phyloP scores from a whole-genome alignment of 1,140 invertebrate genomes.

The Drosophila baimaii region DNA sequence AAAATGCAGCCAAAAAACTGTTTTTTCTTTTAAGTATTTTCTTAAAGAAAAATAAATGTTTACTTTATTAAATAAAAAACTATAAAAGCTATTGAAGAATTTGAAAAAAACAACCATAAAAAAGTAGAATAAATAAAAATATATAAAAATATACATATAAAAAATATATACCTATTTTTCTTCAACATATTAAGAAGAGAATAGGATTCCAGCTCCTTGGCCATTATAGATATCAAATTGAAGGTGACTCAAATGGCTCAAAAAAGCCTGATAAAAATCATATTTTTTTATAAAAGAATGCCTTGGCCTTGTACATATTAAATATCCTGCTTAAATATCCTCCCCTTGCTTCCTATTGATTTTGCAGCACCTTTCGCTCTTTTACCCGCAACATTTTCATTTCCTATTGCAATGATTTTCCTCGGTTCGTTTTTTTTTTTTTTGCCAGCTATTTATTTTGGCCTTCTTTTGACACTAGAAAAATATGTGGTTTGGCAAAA shows the following conservation, averaged over 20 bases:
- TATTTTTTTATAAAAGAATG: conserved; percentile 32
- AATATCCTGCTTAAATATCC: conserved; percentile 82
- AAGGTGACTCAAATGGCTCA: conserved; percentile 62
- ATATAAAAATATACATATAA: not conserved
- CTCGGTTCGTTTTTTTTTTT: conserved; percentile 4
- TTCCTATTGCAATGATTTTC: conserved; percentile 82
- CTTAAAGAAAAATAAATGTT: no score
- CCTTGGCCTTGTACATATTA: conserved; percentile 60
- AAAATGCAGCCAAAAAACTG: not conserved
- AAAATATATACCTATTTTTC: not conserved
- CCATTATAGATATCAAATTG: conserved; percentile 66
- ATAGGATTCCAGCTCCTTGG: not conserved
- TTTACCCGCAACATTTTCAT: conserved; percentile 70
- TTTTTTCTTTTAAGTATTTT: no score
- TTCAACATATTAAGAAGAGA: not conserved
- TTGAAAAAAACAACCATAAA: no score
- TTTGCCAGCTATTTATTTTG: conserved; percentile 75
- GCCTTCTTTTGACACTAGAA: conserved; percentile 40
- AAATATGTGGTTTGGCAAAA: conserved; percentile 2
- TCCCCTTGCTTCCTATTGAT: conserved; percentile 69
- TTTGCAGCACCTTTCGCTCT: conserved; percentile 36
- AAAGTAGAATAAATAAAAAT: no score
- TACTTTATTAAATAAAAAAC: no score
- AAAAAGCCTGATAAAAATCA: conserved; percentile 21
- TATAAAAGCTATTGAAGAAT: no score